Evolutionary conservation across 2,113 vertebrate genomes (phyloP).

Genomic region (Dascyllus trimaculatus): DNA sequence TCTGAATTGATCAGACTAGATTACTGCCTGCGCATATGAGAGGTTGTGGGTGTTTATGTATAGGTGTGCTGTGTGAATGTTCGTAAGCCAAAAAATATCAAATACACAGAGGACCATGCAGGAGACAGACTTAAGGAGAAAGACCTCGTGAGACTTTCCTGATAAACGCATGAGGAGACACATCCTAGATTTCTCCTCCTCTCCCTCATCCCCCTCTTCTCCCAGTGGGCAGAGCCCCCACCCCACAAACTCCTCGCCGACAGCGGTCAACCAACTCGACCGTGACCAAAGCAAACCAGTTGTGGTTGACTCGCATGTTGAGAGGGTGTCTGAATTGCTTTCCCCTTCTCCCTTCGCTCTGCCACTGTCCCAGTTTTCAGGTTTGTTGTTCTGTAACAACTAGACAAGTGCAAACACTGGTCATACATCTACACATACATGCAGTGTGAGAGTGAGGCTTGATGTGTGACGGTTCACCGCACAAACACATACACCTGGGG

Average conservation of each 20-base stretch:
- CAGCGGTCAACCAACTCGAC: conserved; percentile 75
- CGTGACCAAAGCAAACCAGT: conserved; percentile 85
- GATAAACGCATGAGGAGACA: conserved; percentile 75
- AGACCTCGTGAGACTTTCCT: conserved; percentile 60
- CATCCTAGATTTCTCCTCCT: conserved; percentile 67
- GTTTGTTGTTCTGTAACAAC: conserved; percentile 81
- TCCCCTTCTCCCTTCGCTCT: conserved; percentile 45
- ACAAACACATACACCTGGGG: conserved; percentile 71
- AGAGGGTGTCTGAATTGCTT: conserved; percentile 67
- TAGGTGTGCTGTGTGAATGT: not conserved
- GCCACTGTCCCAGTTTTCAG: conserved; percentile 79
- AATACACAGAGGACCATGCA: conserved; percentile 29
- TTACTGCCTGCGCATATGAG: conserved; percentile 50
- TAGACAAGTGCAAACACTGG: conserved; percentile 82
- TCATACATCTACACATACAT: conserved; percentile 64
- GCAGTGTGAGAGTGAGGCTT: conserved; percentile 36
- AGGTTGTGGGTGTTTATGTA: not conserved
- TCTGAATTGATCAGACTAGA: conserved; percentile 65
- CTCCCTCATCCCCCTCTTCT: conserved; percentile 21
- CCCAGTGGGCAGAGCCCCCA: conserved; percentile 53
- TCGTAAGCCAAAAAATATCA: conserved; percentile 23
- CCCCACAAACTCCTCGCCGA: conserved; percentile 55
- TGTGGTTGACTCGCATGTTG: conserved; percentile 81
- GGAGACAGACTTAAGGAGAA: conserved; percentile 39
- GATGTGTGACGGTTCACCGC: conserved; percentile 72